Base-by-base conservation (phyloP, 2,888 invertebrate genomes). In the Agrilus biguttatus region DNA sequence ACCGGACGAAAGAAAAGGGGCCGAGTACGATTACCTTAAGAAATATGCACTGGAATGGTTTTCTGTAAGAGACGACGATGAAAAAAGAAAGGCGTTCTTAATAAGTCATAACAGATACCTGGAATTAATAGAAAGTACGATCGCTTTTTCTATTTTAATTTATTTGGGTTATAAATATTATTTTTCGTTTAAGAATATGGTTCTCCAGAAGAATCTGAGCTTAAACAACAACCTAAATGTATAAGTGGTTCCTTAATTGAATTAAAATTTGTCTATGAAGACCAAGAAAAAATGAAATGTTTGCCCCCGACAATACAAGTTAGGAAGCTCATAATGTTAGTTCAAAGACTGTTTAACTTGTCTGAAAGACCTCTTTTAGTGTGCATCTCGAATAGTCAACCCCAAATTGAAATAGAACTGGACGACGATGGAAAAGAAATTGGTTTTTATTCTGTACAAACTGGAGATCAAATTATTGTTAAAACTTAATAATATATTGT, bases 1-100 rank as follows among this genome's bases (percentile, higher is more conserved):
- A 0, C 58, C 70, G 1, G 78, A 79, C 44, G 80, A 87, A 45
- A 75, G 90, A 42, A 76, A 83, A 49, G 91, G 90, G 2, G 87
- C 92, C 0, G 92, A 93, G 57, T 84, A 89, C 47, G 93, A 93
- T 68, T 91, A 93, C 56, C 67, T 93, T 63, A 92, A 91, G 63
- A 75, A 79, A 17, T 81, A 81, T 63, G 87, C 85, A 0, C 65
- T 74, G 0, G 78, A 81, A 46, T 90, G 86, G 84, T 65, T 80
- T 40, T 66, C 69, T 48, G 71, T 73, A 0, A 73, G 74, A 51
- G 51, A 56, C 36, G 66, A 62, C 12, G 70, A 69, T 47, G 63
- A 65, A 1, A 66, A 68, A 40, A 60, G 63, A 36, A 71, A 68
- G 44, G 67, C 69, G 33, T 89, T 91, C 61, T 65, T 76, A 34